These are phyloP conservation scores for Dynastes hyllus DNA, from an alignment of 2,888 invertebrate species.

Conservation along the genomic window DNA sequence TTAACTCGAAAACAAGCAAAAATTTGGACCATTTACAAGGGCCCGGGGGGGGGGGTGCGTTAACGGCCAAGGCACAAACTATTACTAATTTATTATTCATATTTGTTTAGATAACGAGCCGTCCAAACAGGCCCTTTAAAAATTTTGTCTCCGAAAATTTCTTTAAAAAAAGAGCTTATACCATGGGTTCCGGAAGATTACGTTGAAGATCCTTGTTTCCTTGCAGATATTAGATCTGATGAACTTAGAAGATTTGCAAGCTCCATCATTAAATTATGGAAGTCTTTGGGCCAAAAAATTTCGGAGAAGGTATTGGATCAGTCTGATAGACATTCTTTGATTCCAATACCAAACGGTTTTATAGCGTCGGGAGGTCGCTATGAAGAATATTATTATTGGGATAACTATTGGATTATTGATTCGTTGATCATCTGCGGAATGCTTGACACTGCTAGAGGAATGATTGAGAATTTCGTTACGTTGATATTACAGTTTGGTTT, in stretches of 20 bases:
- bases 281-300: conserved; percentile 76
- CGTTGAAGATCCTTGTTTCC: conserved; percentile 75
- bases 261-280: conserved; percentile 78
- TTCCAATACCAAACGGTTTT: conserved; percentile 74
- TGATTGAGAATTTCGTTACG: conserved; percentile 84
- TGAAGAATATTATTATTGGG: conserved; percentile 89
- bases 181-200: conserved; percentile 77
- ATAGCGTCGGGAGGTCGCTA: conserved; percentile 83
- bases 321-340: conserved; percentile 67
- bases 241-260: conserved; percentile 76
- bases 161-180: conserved; percentile 74
- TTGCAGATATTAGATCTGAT: conserved; percentile 75
- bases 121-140: conserved; percentile 62
- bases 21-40: no score
- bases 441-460: conserved; percentile 79
- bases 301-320: conserved; percentile 74
- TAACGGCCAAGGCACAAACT: no score
- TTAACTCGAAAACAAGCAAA: no score
- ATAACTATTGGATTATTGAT: conserved; percentile 89
- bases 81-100: no score
- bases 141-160: no score
- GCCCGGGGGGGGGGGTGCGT: no score
- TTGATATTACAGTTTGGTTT: conserved; percentile 80
- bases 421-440: conserved; percentile 86
- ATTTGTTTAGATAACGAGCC: conserved; percentile 68